Conservation (phyloP, 1,140 invertebrate species). For the Lamellibrachia luymesi region DNA sequence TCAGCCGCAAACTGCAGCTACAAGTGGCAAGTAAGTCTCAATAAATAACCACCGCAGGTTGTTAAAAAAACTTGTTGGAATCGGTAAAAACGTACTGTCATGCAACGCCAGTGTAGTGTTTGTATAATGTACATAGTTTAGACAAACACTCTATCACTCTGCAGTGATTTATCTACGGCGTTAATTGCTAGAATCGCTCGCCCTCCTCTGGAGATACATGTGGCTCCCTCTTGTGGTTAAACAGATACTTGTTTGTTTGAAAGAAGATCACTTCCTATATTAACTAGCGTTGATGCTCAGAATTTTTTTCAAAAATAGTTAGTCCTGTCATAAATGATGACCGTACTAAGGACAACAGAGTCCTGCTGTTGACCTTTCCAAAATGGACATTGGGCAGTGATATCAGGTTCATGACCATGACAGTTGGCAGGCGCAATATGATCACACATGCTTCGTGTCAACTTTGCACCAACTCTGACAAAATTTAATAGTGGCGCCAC, state of each 20-base stretch:
- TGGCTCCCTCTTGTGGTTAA: background rate
- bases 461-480: background rate
- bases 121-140: background rate
- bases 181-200: background rate
- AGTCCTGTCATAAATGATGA: background rate
- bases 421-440: background rate
- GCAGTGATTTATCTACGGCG: too few relatives aligned
- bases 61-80: background rate
- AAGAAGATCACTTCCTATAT: background rate
- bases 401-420: background rate
- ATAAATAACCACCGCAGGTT: background rate
- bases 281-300: background rate
- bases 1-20: background rate
- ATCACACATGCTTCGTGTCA: background rate
- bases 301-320: background rate
- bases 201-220: background rate
- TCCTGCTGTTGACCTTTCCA: background rate
- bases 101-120: background rate
- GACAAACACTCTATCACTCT: too few relatives aligned
- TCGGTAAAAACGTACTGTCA: background rate
- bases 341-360: background rate
- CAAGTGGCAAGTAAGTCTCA: constrained; percentile 4
- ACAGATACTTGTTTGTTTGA: background rate
- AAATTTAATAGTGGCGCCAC: background rate
- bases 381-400: background rate